Conservation (phyloP, 1,140 invertebrate genomes). For the Ericerus pela region DNA sequence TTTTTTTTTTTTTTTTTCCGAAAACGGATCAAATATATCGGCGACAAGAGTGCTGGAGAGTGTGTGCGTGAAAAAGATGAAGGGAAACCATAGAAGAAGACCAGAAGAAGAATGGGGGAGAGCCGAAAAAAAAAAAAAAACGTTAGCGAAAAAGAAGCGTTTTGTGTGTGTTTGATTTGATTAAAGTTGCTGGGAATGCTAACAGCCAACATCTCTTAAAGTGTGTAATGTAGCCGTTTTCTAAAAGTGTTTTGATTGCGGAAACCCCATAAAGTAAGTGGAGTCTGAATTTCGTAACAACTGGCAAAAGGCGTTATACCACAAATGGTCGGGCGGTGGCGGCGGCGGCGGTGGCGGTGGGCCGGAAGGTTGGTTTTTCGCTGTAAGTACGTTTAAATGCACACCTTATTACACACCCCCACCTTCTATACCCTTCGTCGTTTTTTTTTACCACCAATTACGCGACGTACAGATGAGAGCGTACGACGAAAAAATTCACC, state of each 20-base stretch:
- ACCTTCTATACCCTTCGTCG: not conserved
- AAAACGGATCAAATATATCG: slow-evolving; percentile 4
- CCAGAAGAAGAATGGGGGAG: no score
- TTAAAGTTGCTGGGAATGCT: slow-evolving; percentile 9
- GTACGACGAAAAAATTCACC: not conserved
- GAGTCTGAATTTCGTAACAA: slow-evolving; percentile 4
- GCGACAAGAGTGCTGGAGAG: no score
- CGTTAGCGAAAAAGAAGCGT: slow-evolving; percentile 4
- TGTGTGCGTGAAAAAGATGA: no score
- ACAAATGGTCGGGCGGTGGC: no score
- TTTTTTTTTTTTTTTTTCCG: no score
- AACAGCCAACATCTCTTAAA: slow-evolving; percentile 8
- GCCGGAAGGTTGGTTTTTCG: slow-evolving; percentile 3
- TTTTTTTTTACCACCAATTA: no score
- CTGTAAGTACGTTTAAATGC: no score
- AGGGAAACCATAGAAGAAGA: slow-evolving; percentile 3
- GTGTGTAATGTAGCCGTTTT: slow-evolving; percentile 9
- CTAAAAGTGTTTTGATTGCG: slow-evolving; percentile 10
- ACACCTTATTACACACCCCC: no score
- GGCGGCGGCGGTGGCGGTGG: no score
- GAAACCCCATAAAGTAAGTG: slow-evolving; percentile 8
- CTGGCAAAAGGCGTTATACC: no score
- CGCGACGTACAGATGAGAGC: no score
- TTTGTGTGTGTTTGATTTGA: slow-evolving; percentile 10
- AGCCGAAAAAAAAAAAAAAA: no score